A percentile compares a stretch with the other conserved stretches of the same genome.
These are phyloP conservation scores for Rissa tridactyla DNA, from an alignment of 2,113 vertebrate genomes.

Conservation along the genomic window DNA sequence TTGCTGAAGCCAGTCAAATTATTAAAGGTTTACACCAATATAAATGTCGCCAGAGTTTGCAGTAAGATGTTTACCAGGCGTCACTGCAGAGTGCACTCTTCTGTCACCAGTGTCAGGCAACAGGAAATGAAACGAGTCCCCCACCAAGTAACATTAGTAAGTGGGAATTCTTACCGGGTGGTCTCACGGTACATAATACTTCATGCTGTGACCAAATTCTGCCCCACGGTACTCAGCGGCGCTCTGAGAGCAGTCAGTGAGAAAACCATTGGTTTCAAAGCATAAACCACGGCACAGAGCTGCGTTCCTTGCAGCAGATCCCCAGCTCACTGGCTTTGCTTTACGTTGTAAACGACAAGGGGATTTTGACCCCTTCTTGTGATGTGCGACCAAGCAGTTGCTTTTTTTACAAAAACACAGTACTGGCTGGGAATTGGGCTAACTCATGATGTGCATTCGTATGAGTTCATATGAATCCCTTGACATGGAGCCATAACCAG, in stretches of 20 bases:
- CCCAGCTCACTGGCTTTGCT: background rate
- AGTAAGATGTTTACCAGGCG: background rate
- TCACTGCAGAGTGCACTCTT: background rate
- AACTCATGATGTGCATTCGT: background rate
- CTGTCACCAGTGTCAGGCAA: background rate
- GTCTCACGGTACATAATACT: background rate
- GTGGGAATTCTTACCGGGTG: background rate
- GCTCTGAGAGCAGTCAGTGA: background rate
- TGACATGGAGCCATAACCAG: background rate
- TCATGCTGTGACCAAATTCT: background rate
- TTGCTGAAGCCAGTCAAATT: background rate
- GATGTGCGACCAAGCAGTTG: background rate
- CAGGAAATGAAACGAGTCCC: background rate
- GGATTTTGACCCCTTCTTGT: background rate
- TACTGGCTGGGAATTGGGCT: background rate
- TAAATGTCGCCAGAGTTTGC: background rate
- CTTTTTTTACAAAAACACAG: background rate
- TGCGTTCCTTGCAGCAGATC: background rate
- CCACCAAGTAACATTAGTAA: background rate
- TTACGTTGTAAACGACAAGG: constrained; percentile 8
- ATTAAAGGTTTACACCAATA: background rate
- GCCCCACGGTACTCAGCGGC: background rate
- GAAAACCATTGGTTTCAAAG: background rate
- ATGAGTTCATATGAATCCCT: background rate
- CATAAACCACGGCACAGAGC: background rate